phyloP scores from a whole-genome alignment of 2,113 vertebrate genomes.

The Dinomys branickii region DNA sequence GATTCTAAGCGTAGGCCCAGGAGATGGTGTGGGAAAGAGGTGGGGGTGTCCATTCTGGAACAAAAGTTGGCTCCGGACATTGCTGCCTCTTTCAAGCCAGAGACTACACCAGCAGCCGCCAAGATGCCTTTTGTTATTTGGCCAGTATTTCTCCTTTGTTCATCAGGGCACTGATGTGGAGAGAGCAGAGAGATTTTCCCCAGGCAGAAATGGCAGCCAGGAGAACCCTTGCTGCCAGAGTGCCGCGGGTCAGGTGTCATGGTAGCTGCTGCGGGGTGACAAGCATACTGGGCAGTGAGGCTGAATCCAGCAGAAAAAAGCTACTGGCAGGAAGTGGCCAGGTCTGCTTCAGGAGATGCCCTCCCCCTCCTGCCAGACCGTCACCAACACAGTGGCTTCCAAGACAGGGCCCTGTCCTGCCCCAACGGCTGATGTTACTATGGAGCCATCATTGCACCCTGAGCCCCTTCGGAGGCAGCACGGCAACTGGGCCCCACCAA shows the following conservation, averaged over 20 bases:
- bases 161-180: fast-evolving
- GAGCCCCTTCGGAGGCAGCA: fast-evolving
- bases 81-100: background rate
- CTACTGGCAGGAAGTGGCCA: fast-evolving
- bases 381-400: background rate
- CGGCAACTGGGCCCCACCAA: background rate
- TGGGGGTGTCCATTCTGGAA: fast-evolving
- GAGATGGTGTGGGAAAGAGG: too few relatives aligned
- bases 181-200: background rate
- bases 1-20: background rate
- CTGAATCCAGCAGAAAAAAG: background rate
- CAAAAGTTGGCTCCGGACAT: background rate
- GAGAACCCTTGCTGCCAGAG: fast-evolving
- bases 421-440: fast-evolving
- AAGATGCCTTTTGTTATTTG: background rate
- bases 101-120: background rate
- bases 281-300: background rate
- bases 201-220: background rate
- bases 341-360: background rate
- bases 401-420: fast-evolving
- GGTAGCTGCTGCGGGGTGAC: background rate
- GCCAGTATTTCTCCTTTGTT: too few relatives aligned
- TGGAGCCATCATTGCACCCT: fast-evolving
- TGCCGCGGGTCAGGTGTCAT: background rate
- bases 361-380: background rate